Percentiles rank a stretch among this genome's conserved stretches.
These are phyloP conservation scores for Plutomurus gul DNA, from an alignment of 1,140 invertebrate genomes.

Conservation along the genomic window DNA sequence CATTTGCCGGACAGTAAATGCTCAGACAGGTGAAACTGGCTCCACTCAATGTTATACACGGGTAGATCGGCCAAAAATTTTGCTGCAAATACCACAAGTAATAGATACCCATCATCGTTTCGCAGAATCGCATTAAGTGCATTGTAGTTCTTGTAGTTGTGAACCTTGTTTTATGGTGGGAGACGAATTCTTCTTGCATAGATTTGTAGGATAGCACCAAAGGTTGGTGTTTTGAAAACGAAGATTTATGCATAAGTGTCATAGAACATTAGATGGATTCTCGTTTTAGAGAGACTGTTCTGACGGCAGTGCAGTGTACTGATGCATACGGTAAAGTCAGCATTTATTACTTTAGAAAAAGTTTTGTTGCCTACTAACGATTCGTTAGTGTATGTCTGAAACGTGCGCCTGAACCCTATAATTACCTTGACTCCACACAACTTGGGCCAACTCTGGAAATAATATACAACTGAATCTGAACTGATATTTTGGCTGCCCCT, in stretches of 20 bases:
- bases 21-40: too few relatives aligned
- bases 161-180: too few relatives aligned
- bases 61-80: too few relatives aligned
- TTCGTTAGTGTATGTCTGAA: slow-evolving; percentile 13
- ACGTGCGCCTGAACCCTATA: slow-evolving; percentile 10
- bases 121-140: too few relatives aligned
- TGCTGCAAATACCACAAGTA: too few relatives aligned
- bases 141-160: too few relatives aligned
- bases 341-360: not conserved
- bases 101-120: too few relatives aligned
- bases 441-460: too few relatives aligned
- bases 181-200: not conserved
- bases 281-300: too few relatives aligned
- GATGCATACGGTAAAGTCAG: not conserved
- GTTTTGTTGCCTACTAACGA: too few relatives aligned
- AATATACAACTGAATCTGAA: not conserved
- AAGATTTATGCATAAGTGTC: not conserved
- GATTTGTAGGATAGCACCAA: not conserved
- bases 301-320: not conserved
- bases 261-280: not conserved
- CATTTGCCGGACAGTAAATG: too few relatives aligned
- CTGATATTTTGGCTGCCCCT: not conserved
- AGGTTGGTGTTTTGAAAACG: not conserved
- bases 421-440: slow-evolving; percentile 18
- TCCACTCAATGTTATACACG: too few relatives aligned